Conservation (phyloP, 2,113 vertebrate genomes). For the Sorex fumeus region DNA sequence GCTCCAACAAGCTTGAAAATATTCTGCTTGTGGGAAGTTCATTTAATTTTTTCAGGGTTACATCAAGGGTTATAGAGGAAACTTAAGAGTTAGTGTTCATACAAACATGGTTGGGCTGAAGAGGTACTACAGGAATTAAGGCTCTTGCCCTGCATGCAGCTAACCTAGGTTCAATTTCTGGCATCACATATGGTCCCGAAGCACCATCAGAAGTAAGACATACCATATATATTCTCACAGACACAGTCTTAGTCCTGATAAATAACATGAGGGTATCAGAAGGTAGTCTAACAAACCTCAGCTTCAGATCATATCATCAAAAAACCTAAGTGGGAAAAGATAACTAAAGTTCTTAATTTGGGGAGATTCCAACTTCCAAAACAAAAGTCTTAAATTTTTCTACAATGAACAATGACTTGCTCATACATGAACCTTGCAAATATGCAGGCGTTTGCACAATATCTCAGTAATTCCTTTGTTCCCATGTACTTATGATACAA, state of each 20-base stretch:
- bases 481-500: not conserved
- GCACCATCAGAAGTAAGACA: not conserved
- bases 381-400: slow-evolving; percentile 7
- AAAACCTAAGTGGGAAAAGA: slow-evolving; percentile 8
- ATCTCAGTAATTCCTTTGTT: not conserved
- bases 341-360: not conserved
- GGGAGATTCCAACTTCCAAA: not conserved
- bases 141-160: too few relatives aligned
- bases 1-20: not conserved
- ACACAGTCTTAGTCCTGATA: not conserved
- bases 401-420: not conserved
- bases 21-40: not conserved
- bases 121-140: too few relatives aligned
- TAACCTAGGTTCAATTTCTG: too few relatives aligned
- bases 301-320: not conserved
- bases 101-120: not conserved
- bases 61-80: not conserved
- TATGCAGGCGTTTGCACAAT: not conserved
- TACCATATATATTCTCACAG: not conserved
- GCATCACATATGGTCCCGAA: too few relatives aligned
- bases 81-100: not conserved
- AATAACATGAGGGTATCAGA: not conserved
- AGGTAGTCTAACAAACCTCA: not conserved
- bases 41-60: not conserved
- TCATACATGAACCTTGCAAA: not conserved